Conservation (phyloP, 1,140 invertebrate species). For the Pentalonia nigronervosa region DNA sequence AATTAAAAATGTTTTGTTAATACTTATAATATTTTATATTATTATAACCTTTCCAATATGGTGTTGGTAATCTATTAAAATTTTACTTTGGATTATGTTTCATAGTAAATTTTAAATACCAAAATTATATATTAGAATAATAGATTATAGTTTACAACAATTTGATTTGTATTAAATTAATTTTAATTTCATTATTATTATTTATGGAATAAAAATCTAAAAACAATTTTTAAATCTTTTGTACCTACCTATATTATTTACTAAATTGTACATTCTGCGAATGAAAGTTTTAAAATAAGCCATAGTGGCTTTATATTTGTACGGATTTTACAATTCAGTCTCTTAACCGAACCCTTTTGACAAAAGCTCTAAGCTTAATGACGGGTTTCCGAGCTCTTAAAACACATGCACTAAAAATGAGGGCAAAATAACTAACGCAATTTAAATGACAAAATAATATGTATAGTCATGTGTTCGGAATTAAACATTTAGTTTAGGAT, state of each 20-base stretch:
- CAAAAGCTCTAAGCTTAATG: constrained; percentile 38
- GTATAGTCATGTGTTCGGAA: neutral
- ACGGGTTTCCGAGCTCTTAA: neutral
- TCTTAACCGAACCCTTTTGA: neutral
- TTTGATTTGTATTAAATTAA: neutral
- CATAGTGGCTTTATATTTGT: constrained; percentile 25
- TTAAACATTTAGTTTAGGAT: constrained; percentile 23
- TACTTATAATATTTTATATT: no score
- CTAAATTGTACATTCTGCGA: neutral
- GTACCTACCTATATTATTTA: neutral
- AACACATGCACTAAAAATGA: constrained; percentile 26
- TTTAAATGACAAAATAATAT: constrained; percentile 30
- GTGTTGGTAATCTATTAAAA: neutral
- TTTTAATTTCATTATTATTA: neutral
- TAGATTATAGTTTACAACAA: neutral
- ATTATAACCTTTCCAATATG: neutral
- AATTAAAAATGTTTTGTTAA: no score
- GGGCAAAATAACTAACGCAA: neutral
- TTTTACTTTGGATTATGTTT: neutral
- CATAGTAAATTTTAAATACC: no score
- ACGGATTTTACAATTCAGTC: neutral
- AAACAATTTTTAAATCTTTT: neutral
- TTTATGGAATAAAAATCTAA: neutral
- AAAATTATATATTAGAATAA: no score
- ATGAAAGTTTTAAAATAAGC: constrained; percentile 42